Conservation (phyloP, 1,140 invertebrate genomes). For the Maconellicoccus hirsutus region DNA sequence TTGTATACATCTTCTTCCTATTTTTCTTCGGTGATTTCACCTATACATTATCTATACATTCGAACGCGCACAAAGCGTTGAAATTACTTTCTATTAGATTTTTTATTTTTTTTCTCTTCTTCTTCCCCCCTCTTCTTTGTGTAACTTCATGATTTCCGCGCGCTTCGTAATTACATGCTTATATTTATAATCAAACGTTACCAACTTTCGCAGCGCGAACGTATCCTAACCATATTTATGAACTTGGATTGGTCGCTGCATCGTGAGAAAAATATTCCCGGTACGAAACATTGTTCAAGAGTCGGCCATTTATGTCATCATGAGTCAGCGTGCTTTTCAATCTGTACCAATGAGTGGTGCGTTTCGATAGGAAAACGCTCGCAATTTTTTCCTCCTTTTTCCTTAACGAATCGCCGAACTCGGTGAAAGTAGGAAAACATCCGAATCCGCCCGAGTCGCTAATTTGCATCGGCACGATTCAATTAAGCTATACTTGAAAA, state of each 20-base stretch:
- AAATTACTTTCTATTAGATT: conserved; percentile 16
- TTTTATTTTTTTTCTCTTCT: conserved; percentile 13
- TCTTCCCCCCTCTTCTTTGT: not conserved
- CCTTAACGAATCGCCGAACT: not conserved
- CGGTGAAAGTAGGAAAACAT: not conserved
- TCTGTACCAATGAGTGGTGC: not conserved
- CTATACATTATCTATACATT: conserved; percentile 20
- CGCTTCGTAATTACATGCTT: conserved; percentile 16
- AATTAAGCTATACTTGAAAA: no score
- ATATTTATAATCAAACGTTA: conserved; percentile 21
- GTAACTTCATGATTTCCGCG: conserved; percentile 14
- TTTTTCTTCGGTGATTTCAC: conserved; percentile 16
- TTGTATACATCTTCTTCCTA: conserved; percentile 19
- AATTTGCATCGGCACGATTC: no score
- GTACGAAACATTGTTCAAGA: not conserved
- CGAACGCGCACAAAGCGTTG: conserved; percentile 12
- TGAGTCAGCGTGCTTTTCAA: conserved; percentile 7
- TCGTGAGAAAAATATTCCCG: conserved; percentile 15
- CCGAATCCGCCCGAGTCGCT: not conserved
- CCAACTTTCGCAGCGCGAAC: conserved; percentile 10
- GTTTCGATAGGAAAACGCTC: no score
- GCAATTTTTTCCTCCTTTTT: not conserved
- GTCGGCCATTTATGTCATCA: not conserved
- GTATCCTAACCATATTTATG: conserved; percentile 1
- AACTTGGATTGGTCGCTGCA: not conserved